Percentiles rank a stretch among this genome's conserved stretches.
phyloP scores from a whole-genome alignment of 2,113 vertebrate species.

The Cinclus mexicanus region DNA sequence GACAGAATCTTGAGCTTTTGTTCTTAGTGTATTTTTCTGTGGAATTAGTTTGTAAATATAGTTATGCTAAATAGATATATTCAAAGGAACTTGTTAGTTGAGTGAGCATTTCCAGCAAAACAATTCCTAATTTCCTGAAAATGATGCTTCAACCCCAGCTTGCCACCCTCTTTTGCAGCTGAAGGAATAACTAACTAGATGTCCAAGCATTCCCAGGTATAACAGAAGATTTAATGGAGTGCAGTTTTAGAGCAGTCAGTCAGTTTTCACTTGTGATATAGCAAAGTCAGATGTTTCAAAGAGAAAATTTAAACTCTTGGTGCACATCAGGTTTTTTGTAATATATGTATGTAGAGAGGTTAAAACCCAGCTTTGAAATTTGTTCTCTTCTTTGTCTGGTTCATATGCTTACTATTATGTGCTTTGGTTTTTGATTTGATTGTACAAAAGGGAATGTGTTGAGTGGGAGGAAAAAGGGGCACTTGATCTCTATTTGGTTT shows the following conservation, averaged over 20 bases:
- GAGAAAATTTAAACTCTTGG: background rate
- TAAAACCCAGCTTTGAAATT: background rate
- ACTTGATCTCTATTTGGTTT: background rate
- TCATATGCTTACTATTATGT: background rate
- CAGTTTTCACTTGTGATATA: background rate
- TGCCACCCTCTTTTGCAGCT: background rate
- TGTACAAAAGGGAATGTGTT: background rate
- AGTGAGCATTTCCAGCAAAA: background rate
- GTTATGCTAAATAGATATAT: background rate
- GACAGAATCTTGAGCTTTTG: background rate
- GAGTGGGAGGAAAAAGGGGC: background rate
- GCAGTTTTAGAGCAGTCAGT: background rate
- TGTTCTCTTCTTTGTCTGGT: background rate
- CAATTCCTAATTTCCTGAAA: background rate
- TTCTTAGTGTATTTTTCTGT: background rate
- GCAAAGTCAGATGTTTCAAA: background rate
- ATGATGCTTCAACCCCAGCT: background rate
- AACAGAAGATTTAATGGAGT: background rate
- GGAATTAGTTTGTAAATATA: background rate
- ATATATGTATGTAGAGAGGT: background rate
- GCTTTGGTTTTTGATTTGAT: background rate
- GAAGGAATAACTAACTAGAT: background rate
- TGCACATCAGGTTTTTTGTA: background rate
- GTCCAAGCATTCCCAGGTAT: background rate
- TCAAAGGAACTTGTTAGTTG: background rate